These are phyloP conservation scores for Tragelaphus scriptus DNA, from an alignment of 2,113 vertebrate species.

Conservation along the genomic window DNA sequence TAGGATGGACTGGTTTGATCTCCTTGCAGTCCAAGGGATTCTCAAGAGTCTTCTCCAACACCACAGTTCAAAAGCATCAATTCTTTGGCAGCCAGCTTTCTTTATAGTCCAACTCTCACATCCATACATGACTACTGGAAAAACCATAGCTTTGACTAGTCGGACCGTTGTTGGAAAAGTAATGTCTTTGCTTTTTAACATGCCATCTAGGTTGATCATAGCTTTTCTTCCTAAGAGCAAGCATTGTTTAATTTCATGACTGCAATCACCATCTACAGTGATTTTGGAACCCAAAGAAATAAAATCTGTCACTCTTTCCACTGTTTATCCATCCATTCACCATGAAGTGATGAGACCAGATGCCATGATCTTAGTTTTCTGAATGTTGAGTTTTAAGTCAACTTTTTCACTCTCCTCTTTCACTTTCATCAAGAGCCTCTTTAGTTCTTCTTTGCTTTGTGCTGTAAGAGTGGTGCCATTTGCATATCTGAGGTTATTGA, in stretches of 20 bases:
- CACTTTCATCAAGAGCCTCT: neutral
- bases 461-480: neutral
- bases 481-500: neutral
- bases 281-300: neutral
- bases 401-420: neutral
- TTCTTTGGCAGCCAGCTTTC: neutral
- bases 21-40: neutral
- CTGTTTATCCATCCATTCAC: neutral
- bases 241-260: neutral
- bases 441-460: neutral
- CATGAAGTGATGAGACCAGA: neutral
- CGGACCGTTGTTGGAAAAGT: neutral
- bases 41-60: neutral
- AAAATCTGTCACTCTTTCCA: neutral
- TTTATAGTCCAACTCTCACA: neutral
- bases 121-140: neutral
- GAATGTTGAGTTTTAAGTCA: neutral
- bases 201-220: neutral
- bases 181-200: neutral
- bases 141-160: neutral
- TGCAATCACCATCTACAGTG: neutral
- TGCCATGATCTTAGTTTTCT: neutral
- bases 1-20: neutral
- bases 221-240: neutral
- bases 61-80: neutral